Evolutionary conservation across 2,113 vertebrate species (phyloP).

Genomic region (Leiothrix lutea): DNA sequence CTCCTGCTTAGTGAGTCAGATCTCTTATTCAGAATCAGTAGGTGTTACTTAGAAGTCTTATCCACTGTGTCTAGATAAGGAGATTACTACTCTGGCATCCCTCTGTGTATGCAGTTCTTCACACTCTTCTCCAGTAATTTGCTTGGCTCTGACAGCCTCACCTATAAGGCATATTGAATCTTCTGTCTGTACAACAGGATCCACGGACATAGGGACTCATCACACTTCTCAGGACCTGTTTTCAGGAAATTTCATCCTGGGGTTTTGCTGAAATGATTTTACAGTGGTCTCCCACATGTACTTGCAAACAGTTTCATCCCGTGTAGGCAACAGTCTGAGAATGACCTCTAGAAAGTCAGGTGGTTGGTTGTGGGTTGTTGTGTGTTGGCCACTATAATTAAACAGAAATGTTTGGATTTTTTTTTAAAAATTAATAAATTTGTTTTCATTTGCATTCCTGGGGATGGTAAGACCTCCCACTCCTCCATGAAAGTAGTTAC

Average conservation of each 20-base stretch:
- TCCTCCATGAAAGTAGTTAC: neutral
- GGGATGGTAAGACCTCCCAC: neutral
- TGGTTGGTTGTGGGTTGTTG: neutral
- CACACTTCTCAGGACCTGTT: neutral
- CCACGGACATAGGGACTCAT: fast-evolving
- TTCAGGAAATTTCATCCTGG: neutral
- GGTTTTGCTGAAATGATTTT: neutral
- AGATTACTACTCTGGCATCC: neutral
- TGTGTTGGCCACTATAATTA: neutral
- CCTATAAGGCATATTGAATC: neutral
- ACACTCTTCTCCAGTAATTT: neutral
- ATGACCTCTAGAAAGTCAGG: neutral
- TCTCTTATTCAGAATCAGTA: neutral
- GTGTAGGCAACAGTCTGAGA: neutral
- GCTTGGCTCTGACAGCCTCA: neutral
- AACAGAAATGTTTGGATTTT: neutral
- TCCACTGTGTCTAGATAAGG: neutral
- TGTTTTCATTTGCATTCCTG: neutral
- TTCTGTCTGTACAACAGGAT: neutral
- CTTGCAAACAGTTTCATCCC: neutral
- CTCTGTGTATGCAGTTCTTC: neutral
- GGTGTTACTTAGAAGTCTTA: neutral
- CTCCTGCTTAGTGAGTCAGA: neutral
- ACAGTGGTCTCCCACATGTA: fast-evolving
- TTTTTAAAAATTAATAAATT: neutral